Evolutionary conservation across 1,140 invertebrate genomes (phyloP).

Genomic region (Gryon sp.): DNA sequence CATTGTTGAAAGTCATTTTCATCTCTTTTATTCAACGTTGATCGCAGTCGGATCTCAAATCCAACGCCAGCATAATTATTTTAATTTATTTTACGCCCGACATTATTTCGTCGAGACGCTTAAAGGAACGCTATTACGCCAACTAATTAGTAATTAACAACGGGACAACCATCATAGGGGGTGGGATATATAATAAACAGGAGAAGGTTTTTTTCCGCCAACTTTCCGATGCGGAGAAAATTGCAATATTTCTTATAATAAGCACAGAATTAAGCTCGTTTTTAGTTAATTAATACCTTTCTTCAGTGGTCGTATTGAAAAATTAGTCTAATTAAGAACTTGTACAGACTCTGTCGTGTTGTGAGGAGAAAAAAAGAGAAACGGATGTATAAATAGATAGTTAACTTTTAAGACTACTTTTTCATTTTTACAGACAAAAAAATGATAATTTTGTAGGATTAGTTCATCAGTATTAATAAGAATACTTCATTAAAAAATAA

Average conservation of each 20-base stretch:
- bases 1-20: constrained; percentile 10
- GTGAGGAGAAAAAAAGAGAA: too few relatives aligned
- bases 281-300: constrained; percentile 12
- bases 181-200: constrained; percentile 15
- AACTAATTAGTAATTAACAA: constrained; percentile 34
- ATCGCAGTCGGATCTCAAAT: not conserved
- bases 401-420: too few relatives aligned
- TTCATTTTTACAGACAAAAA: too few relatives aligned
- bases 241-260: not conserved
- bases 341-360: too few relatives aligned
- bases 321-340: constrained; percentile 2
- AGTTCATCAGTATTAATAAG: too few relatives aligned
- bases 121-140: constrained; percentile 10
- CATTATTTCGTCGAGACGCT: constrained; percentile 16
- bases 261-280: not conserved
- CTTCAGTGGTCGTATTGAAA: not conserved
- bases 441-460: too few relatives aligned
- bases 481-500: too few relatives aligned
- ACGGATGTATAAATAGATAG: too few relatives aligned
- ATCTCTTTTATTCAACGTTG: not conserved
- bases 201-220: not conserved
- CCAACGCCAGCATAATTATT: constrained; percentile 28
- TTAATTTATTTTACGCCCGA: constrained; percentile 26
- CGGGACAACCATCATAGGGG: not conserved
- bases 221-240: constrained; percentile 6